Percentiles rank a stretch among this genome's conserved stretches.
phyloP scores from a whole-genome alignment of 2,888 invertebrate species.

The Eupithecia exiguata region DNA sequence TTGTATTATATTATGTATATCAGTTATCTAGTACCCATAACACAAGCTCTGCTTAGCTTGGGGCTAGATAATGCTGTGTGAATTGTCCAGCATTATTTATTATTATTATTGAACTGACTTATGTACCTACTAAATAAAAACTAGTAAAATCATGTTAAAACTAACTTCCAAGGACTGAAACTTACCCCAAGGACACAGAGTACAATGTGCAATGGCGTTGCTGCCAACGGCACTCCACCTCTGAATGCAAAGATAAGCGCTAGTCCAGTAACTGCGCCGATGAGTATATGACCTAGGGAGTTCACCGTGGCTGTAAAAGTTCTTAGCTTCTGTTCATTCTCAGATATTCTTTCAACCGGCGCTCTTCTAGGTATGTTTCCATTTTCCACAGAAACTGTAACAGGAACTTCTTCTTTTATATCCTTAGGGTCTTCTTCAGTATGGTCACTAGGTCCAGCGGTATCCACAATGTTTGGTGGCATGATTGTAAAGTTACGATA shows the following conservation, averaged over 20 bases:
- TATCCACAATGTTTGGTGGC: conserved; percentile 39
- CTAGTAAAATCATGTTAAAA: neutral
- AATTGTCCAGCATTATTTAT: too few species aligned
- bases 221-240: conserved; percentile 53
- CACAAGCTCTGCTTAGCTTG: too few species aligned
- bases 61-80: too few species aligned
- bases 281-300: conserved; percentile 58
- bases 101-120: too few species aligned
- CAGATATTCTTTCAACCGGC: conserved; percentile 20
- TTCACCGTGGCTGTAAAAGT: conserved; percentile 58
- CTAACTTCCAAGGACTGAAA: conserved; percentile 18
- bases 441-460: conserved; percentile 9
- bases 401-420: conserved; percentile 23
- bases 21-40: too few species aligned
- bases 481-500: conserved; percentile 25
- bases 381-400: conserved; percentile 21
- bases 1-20: too few species aligned
- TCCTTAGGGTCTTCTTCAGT: conserved; percentile 26
- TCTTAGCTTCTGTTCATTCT: conserved; percentile 49
- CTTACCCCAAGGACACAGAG: conserved; percentile 71
- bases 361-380: conserved; percentile 23
- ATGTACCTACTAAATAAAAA: neutral
- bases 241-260: conserved; percentile 55
- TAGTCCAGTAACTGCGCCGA: conserved; percentile 59
- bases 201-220: conserved; percentile 59